Evolutionary conservation across 2,888 invertebrate genomes (phyloP).

Genomic region (Magallana nippona): DNA sequence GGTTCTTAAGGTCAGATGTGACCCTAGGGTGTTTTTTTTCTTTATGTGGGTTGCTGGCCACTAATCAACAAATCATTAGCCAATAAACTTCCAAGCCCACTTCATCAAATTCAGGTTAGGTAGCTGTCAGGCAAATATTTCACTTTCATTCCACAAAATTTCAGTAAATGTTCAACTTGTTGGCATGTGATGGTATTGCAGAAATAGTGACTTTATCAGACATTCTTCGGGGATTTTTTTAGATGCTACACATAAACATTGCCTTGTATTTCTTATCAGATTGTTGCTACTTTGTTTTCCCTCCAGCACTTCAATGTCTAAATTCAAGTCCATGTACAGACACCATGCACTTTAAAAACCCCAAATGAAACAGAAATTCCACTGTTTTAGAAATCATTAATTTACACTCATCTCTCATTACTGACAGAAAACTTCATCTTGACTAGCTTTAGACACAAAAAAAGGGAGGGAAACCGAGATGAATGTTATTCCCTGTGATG

Average conservation of each 20-base stretch:
- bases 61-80: conserved; percentile 32
- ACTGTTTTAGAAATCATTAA: neutral
- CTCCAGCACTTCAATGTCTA: conserved; percentile 11
- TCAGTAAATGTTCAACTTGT: conserved; percentile 24
- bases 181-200: conserved; percentile 21
- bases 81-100: conserved; percentile 24
- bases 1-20: conserved; percentile 22
- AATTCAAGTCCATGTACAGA: conserved; percentile 1
- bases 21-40: conserved; percentile 6
- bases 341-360: neutral
- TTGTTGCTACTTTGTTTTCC: conserved; percentile 5
- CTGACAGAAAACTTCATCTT: neutral
- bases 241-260: conserved; percentile 2
- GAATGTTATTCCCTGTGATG: neutral
- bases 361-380: neutral
- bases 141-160: conserved; percentile 30
- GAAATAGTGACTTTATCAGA: conserved; percentile 29
- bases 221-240: neutral
- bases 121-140: conserved; percentile 28
- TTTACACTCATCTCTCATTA: neutral
- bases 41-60: conserved; percentile 19
- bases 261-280: conserved; percentile 24
- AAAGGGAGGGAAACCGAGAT: neutral
- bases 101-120: conserved; percentile 16
- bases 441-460: too few relatives aligned